Conservation (phyloP, 1,140 invertebrate genomes). For the Cecropterus lyciades region DNA sequence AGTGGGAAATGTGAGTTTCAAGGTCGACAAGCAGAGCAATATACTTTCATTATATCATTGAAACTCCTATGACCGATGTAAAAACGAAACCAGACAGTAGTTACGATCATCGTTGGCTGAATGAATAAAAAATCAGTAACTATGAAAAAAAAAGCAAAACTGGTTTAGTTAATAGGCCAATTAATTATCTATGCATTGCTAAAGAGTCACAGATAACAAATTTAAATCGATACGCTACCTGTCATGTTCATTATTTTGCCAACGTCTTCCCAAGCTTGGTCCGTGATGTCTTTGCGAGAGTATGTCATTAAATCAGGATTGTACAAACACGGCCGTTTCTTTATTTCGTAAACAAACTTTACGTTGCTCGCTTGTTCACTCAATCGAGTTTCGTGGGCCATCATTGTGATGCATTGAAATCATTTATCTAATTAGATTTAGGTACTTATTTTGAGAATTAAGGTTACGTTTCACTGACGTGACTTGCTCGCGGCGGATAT, state of each 20-base stretch:
- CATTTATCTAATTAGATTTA: not conserved
- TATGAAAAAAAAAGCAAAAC: not conserved
- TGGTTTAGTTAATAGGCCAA: not conserved
- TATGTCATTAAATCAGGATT: conserved; percentile 32
- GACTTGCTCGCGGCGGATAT: conserved; percentile 11
- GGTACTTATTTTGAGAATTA: not conserved
- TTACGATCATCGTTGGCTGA: not conserved
- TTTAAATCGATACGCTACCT: conserved; percentile 15
- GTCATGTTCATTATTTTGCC: conserved; percentile 31
- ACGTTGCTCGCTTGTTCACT: conserved; percentile 38
- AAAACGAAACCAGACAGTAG: not conserved
- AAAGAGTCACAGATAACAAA: not conserved
- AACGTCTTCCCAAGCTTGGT: conserved; percentile 33
- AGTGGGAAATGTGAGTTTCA: not conserved
- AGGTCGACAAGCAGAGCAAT: not conserved
- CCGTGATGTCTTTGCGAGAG: conserved; percentile 26
- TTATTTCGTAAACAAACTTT: conserved; percentile 33
- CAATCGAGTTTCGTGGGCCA: conserved; percentile 11
- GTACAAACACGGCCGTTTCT: conserved; percentile 32
- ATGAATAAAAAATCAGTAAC: conserved; percentile 3
- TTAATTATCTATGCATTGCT: not conserved
- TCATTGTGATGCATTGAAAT: not conserved
- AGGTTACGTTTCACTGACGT: conserved; percentile 11
- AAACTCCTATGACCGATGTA: not conserved
- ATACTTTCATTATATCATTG: not conserved